Evolutionary conservation across 2,113 vertebrate genomes (phyloP).

Genomic region (Dasyurus viverrinus): DNA sequence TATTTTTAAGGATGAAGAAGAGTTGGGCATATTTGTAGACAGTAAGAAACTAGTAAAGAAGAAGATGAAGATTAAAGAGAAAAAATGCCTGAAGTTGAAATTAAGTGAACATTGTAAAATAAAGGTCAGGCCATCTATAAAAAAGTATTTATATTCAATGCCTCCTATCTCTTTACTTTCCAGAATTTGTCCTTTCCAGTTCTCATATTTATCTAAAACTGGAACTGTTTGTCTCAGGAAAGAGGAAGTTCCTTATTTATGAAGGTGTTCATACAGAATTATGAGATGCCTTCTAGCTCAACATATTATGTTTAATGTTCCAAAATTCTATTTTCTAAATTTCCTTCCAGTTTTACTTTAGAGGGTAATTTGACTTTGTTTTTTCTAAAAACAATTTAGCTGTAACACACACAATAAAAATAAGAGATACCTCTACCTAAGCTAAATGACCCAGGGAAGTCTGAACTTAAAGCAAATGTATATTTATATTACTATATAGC

Average conservation of each 20-base stretch:
- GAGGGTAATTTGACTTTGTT: constrained; percentile 69
- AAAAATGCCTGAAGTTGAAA: neutral
- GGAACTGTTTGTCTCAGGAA: neutral
- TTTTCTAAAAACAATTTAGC: constrained; percentile 71
- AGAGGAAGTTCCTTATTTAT: neutral
- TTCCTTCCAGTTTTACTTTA: constrained; percentile 11
- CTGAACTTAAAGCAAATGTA: constrained; percentile 58
- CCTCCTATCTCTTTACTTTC: neutral
- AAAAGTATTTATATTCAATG: neutral
- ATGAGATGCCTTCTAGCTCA: neutral
- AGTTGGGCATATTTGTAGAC: neutral
- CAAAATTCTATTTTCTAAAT: neutral
- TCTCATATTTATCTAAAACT: neutral
- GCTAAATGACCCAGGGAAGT: constrained; percentile 37
- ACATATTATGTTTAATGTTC: neutral
- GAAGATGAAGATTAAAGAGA: neutral
- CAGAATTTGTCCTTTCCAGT: neutral
- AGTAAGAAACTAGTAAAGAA: neutral
- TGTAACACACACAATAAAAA: constrained; percentile 42
- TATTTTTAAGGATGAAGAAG: neutral
- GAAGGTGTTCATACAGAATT: neutral
- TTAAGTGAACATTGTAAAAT: neutral
- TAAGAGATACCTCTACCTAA: constrained; percentile 44
- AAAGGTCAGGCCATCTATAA: neutral
- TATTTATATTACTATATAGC: constrained; percentile 71